Evolutionary conservation across 2,888 invertebrate species (phyloP), one percentile per base, ranked within the genome.

Genomic region (Vannuccia rotundouncinata): DNA sequence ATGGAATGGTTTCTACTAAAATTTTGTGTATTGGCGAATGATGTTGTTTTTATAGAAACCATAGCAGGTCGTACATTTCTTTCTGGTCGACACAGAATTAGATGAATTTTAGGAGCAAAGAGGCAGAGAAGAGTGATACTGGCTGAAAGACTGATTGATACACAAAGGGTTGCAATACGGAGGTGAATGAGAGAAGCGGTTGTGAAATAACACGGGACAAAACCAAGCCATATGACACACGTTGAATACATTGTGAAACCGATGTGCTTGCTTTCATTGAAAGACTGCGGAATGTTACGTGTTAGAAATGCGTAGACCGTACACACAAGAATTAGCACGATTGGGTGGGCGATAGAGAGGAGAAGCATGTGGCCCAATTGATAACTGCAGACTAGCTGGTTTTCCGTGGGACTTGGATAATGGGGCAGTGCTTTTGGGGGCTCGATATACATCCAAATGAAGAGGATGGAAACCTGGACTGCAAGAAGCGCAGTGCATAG

Each of bases 161-260:
- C 94, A 80, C 95, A 94, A 93, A 96, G 94, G 87, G 94, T 94
- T 84, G 94, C 95, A 87, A 95, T 93, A 82, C 96, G 91, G 82
- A 96, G 90, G 13, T 94, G 93, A 82, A 95, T 87, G 81, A 88
- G 86, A 81, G 85, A 84, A 10, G 87, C 86, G 13, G 88, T 89
- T 60, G 86, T 87, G 81, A 89, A 94, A 89, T 95, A 94, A 86
- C 89, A 88, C 59, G 89, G 88, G 29, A 89, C 88, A 82, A 89
- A 89, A 0, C 88, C 89, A 79, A 88, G 83, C 88, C 87, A 89
- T 79, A 88, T 89, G 82, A 89, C 94, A 82, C 93, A 95, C 0
- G 95, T 96, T 84, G 95, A 95, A 89, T 95, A 95, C 89, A 95
- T 95, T 85, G 95, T 95, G 81, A 89, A 87, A 31, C 88, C 89